Base-by-base conservation (phyloP, 2,888 invertebrate genomes). In the Saturnia pavonia region DNA sequence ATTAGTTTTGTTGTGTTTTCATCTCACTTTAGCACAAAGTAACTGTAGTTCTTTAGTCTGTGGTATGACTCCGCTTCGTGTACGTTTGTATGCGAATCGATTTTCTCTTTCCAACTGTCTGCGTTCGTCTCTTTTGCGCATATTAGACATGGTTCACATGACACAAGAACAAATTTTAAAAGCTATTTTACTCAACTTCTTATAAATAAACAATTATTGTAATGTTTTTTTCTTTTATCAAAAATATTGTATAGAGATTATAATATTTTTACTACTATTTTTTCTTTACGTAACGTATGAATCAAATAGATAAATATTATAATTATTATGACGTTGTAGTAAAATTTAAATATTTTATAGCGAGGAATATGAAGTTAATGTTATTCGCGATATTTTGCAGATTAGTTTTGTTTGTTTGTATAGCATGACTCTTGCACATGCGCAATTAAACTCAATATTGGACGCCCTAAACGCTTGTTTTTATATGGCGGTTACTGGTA, bases 51-150 rank as follows among this genome's bases (percentile, higher is more conserved):
- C 34, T 34, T 34, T 34, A 34, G 34, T 6, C 34, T 34, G 74
- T 66, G 73, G 73, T 68, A 71, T 69, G 54, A 75, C 77, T 76
- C 74, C 76, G 78, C 79, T 77, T 77, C 75, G 76, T 78, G 78
- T 78, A 78, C 79, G 78, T 75, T 83, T 79, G 80, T 68, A 72
- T 74, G 77, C 72, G 75, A 75, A 83, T 83, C 78, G 77, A 79
- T 80, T 79, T 79, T 86, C 90, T 88, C 89, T 86, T 83, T 91
- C 85, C 78, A 73, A 77, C 86, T 71, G 74, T 69, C 68, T 76
- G 76, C 74, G 69, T 68, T 71, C 72, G 72, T 86, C 86, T 82
- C 84, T 77, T 73, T 88, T 82, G 71, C 75, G 66, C 78, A 66
- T 76, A 75, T 72, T 73, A 48, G 74, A 75, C 73, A 14, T 27